Evolutionary conservation across 2,888 invertebrate genomes (phyloP), one percentile per base, ranked within the genome.

Genomic region (Polydrusus cervinus): DNA sequence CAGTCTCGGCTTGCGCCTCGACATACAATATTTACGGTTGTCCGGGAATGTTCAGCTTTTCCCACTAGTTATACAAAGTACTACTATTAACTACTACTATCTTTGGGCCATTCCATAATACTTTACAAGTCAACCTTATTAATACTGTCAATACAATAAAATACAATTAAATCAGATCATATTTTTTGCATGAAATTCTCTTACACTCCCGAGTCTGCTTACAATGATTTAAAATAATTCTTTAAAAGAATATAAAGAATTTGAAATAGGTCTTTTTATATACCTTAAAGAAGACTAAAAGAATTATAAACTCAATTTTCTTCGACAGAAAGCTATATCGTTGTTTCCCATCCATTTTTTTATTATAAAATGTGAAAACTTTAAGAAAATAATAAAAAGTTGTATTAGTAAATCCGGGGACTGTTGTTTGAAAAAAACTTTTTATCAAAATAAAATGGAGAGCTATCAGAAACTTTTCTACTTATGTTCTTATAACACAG

Each of bases 271-370:
- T 34, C 16, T 34, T 60, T 34, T 51, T 51, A 51, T 51, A 20
- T 51, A 20, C n/a, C 20, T 51, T 51, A 20, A 51, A 51, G 49
- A 49, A 49, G 51, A 11, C 20, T 51, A 51, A 51, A 51, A 51
- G 51, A 49, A 51, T 51, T 51, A 51, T 20, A 51, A 51, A 51
- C 51, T 51, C 51, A 51, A 51, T 51, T 51, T 51, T 51, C 51
- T 51, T 51, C 51, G 51, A 51, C 51, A 51, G 20, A 11, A 51
- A 51, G 20, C 51, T 51, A 51, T 51, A 51, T 51, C 18, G 20
- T 13, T 18, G 51, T 51, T 51, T 51, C 51, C 51, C 51, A 51
- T 51, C 18, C 20, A 20, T 51, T 51, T 51, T 49, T 51, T 47
- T 51, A 51, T 51, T 51, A 51, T 51, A 51, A 10, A 51, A 51